These are phyloP conservation scores for Callorhinus ursinus DNA, from an alignment of 2,113 vertebrate genomes.

Conservation along the genomic window DNA sequence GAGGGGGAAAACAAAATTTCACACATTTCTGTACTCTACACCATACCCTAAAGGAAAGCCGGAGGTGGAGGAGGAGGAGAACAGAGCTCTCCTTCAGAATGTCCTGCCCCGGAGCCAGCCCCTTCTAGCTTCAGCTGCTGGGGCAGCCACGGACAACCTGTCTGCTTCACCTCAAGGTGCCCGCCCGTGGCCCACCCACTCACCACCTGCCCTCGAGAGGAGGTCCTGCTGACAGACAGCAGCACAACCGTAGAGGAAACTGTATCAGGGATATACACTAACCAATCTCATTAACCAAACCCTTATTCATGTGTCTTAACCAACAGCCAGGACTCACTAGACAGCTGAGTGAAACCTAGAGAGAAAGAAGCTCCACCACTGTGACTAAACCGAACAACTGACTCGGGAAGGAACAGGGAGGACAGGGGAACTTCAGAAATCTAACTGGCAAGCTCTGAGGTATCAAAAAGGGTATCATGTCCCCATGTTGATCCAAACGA, in stretches of 20 bases:
- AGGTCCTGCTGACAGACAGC: neutral
- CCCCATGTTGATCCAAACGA: conserved; percentile 9
- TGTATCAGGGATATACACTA: neutral
- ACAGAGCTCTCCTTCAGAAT: neutral
- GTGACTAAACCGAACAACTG: neutral
- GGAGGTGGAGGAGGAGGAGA: fast-evolving
- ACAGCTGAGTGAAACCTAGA: neutral
- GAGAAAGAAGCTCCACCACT: neutral
- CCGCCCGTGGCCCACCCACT: neutral
- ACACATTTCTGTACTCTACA: neutral
- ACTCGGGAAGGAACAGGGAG: neutral
- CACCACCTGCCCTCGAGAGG: neutral
- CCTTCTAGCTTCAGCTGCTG: neutral
- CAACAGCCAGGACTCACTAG: neutral
- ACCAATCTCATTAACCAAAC: neutral
- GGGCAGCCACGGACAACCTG: neutral
- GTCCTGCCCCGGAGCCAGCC: neutral
- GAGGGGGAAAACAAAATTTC: neutral
- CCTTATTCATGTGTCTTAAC: neutral
- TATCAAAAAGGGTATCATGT: neutral
- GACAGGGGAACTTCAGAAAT: neutral
- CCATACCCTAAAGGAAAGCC: neutral
- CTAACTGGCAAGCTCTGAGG: neutral
- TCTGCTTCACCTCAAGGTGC: neutral
- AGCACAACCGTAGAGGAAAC: neutral